Conservation (phyloP, 1,140 invertebrate genomes). For the Sitophilus oryzae region DNA sequence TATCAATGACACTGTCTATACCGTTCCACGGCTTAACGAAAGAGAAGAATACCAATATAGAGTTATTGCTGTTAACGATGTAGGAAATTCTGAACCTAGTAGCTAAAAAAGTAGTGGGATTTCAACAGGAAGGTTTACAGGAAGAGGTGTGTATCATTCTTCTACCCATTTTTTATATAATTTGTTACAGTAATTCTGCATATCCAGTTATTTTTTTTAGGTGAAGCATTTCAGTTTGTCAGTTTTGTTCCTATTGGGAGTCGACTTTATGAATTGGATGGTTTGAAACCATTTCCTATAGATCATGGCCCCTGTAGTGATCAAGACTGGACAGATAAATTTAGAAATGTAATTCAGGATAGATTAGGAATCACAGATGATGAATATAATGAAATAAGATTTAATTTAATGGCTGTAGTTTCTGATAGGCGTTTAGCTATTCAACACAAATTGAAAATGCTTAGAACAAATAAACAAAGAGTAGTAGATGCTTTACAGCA, state of each 20-base stretch:
- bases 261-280: slow-evolving; percentile 91
- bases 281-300: slow-evolving; percentile 92
- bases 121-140: slow-evolving; percentile 52
- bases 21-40: slow-evolving; percentile 84
- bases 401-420: slow-evolving; percentile 97
- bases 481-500: slow-evolving; percentile 83
- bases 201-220: slow-evolving; percentile 52
- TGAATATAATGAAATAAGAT: slow-evolving; percentile 88
- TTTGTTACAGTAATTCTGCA: background rate
- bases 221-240: slow-evolving; percentile 98
- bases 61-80: slow-evolving; percentile 91
- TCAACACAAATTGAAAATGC: slow-evolving; percentile 78
- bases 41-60: slow-evolving; percentile 95
- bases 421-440: slow-evolving; percentile 84
- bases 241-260: slow-evolving; percentile 96
- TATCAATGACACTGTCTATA: slow-evolving; percentile 69
- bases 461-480: slow-evolving; percentile 86
- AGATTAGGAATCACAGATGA: slow-evolving; percentile 87
- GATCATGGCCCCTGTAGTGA: slow-evolving; percentile 85
- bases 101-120: slow-evolving; percentile 69
- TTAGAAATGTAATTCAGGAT: slow-evolving; percentile 86
- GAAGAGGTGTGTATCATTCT: slow-evolving; percentile 29
- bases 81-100: slow-evolving; percentile 88
- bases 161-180: background rate
- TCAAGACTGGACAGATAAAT: slow-evolving; percentile 92